Evolutionary conservation across 92 coral and sea anemone species (phyloP), one percentile per base, ranked within the genome.

Genomic region (Diadumene lineata): DNA sequence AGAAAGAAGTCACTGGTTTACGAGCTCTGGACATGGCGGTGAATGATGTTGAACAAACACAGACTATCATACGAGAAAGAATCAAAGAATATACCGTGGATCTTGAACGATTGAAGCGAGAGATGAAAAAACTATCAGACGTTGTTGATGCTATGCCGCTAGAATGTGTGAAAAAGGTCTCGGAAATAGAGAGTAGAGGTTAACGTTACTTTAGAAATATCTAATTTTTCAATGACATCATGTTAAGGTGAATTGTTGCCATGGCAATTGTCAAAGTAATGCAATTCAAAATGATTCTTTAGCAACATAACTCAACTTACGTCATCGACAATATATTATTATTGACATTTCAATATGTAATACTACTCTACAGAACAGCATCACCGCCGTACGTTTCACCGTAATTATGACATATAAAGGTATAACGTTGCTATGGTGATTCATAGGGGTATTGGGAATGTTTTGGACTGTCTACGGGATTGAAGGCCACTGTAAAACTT

Each of bases 1-100:
- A 34, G 56, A 84, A 90, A 22, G 76, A 78, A 33, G 77, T 82
- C n/a, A 71, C 25, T 0, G 67, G 31, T 1, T 70, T 48, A 23
- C 60, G 83, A 0, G 50, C 62, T 16, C 15, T 77, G 25, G 90
- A 78, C 18, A 69, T 79, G 1, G 76, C 68, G 57, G 74, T 87
- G 26, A 31, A 34, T 4, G 60, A 48, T 31, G 75, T 91, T 17
- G 87, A 75, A 27, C 55, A 58, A 13, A 80, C 81, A 23, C 82
- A 90, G 8, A 38, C 16, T 19, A 33, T 56, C 1, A 86, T 94
- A 28, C 76, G 65, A 51, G 81, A 75, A 21, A 56, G 72, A 31
- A 88, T 94, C 69, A 66, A 11, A 22, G 34, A 71, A 31, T 91
- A 91, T 58, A 86, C 87, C 1, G 17, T 94, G 31, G 92, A 94